Evolutionary conservation across 2,888 invertebrate species (phyloP), one percentile per base, ranked within the genome.

Genomic region (Drosophila subquinaria): DNA sequence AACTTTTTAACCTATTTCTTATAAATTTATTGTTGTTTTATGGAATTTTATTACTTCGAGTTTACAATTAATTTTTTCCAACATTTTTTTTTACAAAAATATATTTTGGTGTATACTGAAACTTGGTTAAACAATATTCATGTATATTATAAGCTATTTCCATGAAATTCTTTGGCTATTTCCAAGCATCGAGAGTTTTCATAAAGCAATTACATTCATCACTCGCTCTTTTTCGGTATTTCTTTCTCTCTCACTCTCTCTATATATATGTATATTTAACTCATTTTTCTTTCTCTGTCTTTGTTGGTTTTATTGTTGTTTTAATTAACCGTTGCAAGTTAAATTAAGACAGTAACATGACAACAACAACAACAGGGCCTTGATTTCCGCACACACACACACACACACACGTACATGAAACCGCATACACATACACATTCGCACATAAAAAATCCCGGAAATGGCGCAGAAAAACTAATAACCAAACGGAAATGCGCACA

Each of bases 401-500:
- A 40, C 50, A 23, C 23, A 23, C 23, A 47, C 47, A 82, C n/a
- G 17, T 15, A 47, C 23, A 47, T 50, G 47, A 60, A 61, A 65
- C 65, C 66, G 50, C 50, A 69, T 48, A 60, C 52, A 62, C 38
- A 67, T 59, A 64, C 27, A 47, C 45, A 45, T 9, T n/a, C 23
- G 42, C 27, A 62, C 45, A 57, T 77, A 72, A 88, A 90, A 89
- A 82, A 73, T 63, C 38, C 74, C 89, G 84, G 90, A 84, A 82
- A 83, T 90, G 69, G 67, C 66, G 65, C 57, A 69, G 79, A 88
- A 81, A 83, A 84, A 88, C 84, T 84, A 84, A 84, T 84, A 84
- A 80, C 90, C 89, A 86, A 88, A 82, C 89, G 89, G 89, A 84
- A 90, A 88, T 86, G 81, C 89, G 88, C 69, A 88, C 81, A 83